Evolutionary conservation across 2,797 vertebrate genomes (phyloP).

Genomic region (Hoplostethus atlanticus): DNA sequence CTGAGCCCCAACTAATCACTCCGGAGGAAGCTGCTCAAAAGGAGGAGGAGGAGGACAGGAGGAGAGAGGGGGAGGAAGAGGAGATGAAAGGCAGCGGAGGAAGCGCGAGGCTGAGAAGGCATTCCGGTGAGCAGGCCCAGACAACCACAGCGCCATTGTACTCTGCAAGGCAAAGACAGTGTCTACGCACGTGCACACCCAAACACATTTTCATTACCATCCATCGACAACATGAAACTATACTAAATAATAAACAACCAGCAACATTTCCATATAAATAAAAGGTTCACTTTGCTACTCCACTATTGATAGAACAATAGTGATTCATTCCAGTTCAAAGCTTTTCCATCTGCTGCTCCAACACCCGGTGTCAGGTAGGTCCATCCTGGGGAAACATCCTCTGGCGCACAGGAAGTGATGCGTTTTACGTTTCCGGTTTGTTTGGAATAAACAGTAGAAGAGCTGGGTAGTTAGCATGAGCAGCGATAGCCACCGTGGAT

Average conservation of each 20-base stretch:
- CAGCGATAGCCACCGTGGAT: too few species aligned
- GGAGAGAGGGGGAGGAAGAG: slow-evolving; percentile 31
- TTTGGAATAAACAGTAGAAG: too few species aligned
- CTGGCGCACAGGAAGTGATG: too few species aligned
- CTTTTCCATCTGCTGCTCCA: too few species aligned
- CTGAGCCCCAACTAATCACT: slow-evolving; percentile 76
- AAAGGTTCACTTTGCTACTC: too few species aligned
- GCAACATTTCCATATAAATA: too few species aligned
- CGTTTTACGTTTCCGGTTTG: too few species aligned
- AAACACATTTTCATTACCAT: slow-evolving; percentile 63
- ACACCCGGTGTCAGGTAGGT: too few species aligned
- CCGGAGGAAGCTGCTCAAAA: slow-evolving; percentile 65
- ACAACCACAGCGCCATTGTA: slow-evolving; percentile 74
- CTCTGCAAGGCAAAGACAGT: slow-evolving; percentile 65
- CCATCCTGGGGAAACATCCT: too few species aligned
- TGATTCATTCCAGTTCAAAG: too few species aligned
- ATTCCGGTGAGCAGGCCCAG: slow-evolving; percentile 82
- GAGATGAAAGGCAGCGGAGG: slow-evolving; percentile 74
- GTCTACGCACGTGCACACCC: slow-evolving; percentile 68
- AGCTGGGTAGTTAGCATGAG: too few species aligned
- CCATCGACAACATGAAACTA: slow-evolving; percentile 58
- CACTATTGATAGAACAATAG: too few species aligned
- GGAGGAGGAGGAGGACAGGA: slow-evolving; percentile 33
- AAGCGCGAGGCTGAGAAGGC: slow-evolving; percentile 73
- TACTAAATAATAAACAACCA: slow-evolving; percentile 5